phyloP scores from a whole-genome alignment of 2,113 vertebrate genomes.

The Leucoraja erinaceus region DNA sequence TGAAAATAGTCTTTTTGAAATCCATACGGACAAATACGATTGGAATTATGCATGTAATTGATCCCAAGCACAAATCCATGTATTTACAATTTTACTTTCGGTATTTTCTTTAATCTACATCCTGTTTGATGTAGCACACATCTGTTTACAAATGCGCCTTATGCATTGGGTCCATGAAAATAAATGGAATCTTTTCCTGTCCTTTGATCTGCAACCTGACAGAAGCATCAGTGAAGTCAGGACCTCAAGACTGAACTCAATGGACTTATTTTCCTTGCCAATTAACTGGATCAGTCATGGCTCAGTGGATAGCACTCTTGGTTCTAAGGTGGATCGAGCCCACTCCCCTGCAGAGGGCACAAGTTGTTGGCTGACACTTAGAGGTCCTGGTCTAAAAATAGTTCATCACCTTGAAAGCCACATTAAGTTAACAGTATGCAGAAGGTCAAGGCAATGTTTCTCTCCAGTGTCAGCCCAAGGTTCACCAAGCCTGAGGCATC shows the following conservation, averaged over 20 bases:
- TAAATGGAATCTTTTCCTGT: conserved; percentile 31
- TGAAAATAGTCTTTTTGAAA: background rate
- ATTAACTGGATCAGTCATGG: background rate
- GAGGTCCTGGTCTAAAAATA: background rate
- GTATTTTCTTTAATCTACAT: conserved; percentile 31
- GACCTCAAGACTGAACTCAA: background rate
- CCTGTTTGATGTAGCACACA: conserved; percentile 22
- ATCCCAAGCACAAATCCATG: background rate
- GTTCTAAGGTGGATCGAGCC: background rate
- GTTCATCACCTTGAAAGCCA: too few species aligned
- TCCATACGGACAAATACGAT: background rate
- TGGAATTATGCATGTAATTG: conserved; percentile 8
- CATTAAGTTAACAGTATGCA: too few species aligned
- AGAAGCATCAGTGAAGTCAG: background rate
- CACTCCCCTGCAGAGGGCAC: background rate
- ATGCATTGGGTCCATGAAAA: conserved; percentile 12
- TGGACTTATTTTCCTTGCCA: background rate
- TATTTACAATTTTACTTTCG: background rate
- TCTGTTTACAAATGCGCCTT: background rate
- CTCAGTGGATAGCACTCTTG: background rate
- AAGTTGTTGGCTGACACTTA: background rate
- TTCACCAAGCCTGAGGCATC: too few species aligned
- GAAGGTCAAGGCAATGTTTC: too few species aligned
- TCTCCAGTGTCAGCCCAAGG: too few species aligned
- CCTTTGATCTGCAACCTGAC: conserved; percentile 23